Evolutionary conservation across 2,888 invertebrate genomes (phyloP).

Genomic region (Watsonalla cultraria): DNA sequence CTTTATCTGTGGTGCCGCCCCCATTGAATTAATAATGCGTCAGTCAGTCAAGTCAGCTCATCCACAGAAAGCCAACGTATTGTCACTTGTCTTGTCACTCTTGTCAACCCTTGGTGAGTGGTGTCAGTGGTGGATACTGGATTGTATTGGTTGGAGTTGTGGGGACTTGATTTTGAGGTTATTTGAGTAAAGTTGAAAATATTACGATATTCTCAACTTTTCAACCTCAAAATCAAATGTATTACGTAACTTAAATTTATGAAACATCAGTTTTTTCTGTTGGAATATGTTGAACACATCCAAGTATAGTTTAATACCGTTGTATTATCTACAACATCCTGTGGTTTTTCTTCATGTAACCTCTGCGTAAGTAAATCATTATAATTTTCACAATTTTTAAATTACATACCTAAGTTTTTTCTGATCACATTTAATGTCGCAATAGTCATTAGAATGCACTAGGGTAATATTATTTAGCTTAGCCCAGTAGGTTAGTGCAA

Average conservation of each 20-base stretch:
- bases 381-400: background rate
- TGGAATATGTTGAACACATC: background rate
- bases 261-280: background rate
- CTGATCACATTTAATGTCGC: no score
- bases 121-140: no score
- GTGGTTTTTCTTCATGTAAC: background rate
- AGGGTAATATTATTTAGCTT: no score
- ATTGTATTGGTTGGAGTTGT: conserved; percentile 6
- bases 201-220: background rate
- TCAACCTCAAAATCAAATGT: conserved; percentile 3
- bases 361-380: background rate
- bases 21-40: no score
- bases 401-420: no score
- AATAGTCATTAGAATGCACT: no score
- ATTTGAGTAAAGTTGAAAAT: conserved; percentile 7
- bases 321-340: background rate
- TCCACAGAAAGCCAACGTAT: no score
- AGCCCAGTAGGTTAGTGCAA: no score
- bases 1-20: no score
- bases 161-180: conserved; percentile 20
- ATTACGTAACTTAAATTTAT: conserved; percentile 5
- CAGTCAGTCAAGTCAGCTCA: no score
- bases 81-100: no score
- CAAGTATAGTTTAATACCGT: background rate
- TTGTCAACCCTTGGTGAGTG: background rate